Percentiles rank a stretch among this genome's conserved stretches.
Evolutionary conservation across 2,888 invertebrate species (phyloP).

Genomic region (Thereva nobilitata): DNA sequence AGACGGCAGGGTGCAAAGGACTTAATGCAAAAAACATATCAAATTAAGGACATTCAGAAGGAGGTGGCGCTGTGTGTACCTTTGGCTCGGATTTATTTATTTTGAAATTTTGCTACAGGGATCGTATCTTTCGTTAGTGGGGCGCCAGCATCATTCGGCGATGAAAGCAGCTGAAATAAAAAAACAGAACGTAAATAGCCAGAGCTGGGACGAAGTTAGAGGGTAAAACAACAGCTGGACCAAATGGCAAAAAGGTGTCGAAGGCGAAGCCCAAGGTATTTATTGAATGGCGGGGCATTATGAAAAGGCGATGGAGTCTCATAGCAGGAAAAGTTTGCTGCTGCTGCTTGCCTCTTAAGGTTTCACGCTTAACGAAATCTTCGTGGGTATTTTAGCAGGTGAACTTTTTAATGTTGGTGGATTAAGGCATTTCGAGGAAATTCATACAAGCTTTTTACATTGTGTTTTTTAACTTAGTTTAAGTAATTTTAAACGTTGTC

Average conservation of each 20-base stretch:
- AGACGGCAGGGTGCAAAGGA: slow-evolving; percentile 34
- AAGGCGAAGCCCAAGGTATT: slow-evolving; percentile 38
- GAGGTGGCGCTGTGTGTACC: slow-evolving; percentile 33
- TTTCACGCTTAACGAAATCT: slow-evolving; percentile 19
- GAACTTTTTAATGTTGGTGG: neutral
- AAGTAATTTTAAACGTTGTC: too few relatives aligned
- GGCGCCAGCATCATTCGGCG: slow-evolving; percentile 14
- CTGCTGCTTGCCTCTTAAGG: neutral
- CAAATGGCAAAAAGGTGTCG: slow-evolving; percentile 42
- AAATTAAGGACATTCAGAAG: slow-evolving; percentile 37
- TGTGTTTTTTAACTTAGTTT: too few relatives aligned
- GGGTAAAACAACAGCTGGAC: slow-evolving; percentile 42
- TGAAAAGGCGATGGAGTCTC: slow-evolving; percentile 16
- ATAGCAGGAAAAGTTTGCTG: slow-evolving; percentile 2
- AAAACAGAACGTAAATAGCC: slow-evolving; percentile 29
- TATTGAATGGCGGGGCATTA: slow-evolving; percentile 34
- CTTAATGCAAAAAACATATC: slow-evolving; percentile 41
- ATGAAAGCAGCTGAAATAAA: too few relatives aligned
- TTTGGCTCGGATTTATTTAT: slow-evolving; percentile 40
- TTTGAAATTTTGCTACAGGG: slow-evolving; percentile 34
- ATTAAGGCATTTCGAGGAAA: too few relatives aligned
- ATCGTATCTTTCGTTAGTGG: slow-evolving; percentile 28
- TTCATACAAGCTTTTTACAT: too few relatives aligned
- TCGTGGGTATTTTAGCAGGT: slow-evolving; percentile 33
- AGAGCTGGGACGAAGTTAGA: slow-evolving; percentile 32